Evolutionary conservation across 1,140 invertebrate genomes (phyloP).

Genomic region (Reticulitermes speratus): DNA sequence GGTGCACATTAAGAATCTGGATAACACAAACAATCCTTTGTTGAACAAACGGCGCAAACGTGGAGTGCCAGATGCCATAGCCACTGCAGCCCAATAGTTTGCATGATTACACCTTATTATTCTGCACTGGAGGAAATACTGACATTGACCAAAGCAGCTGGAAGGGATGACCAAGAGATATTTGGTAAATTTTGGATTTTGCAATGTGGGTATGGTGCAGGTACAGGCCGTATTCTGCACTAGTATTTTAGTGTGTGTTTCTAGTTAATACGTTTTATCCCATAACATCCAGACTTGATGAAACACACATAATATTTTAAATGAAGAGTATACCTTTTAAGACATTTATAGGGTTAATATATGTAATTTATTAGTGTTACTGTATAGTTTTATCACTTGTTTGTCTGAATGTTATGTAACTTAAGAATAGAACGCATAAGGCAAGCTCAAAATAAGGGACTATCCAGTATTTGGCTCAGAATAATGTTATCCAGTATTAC

Average conservation of each 20-base stretch:
- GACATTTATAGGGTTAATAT: background rate
- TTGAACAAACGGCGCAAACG: constrained; percentile 79
- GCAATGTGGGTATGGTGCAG: background rate
- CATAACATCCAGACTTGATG: background rate
- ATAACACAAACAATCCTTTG: constrained; percentile 87
- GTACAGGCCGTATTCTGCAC: background rate
- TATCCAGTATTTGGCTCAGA: background rate
- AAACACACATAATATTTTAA: background rate
- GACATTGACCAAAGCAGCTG: background rate
- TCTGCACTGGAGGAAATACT: background rate
- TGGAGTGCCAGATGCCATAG: constrained; percentile 31
- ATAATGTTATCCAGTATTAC: background rate
- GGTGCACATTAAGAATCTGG: constrained; percentile 84
- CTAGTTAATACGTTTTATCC: background rate
- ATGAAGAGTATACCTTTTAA: background rate
- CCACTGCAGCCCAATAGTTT: background rate
- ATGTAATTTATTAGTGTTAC: constrained; percentile 12
- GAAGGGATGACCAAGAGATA: background rate
- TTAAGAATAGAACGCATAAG: background rate
- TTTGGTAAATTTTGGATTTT: background rate
- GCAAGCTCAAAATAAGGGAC: background rate
- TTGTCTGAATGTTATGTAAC: background rate
- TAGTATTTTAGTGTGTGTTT: background rate
- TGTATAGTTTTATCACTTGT: background rate
- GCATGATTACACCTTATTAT: background rate